phyloP scores from a whole-genome alignment of 2,888 invertebrate genomes.

The Biston stratarius region DNA sequence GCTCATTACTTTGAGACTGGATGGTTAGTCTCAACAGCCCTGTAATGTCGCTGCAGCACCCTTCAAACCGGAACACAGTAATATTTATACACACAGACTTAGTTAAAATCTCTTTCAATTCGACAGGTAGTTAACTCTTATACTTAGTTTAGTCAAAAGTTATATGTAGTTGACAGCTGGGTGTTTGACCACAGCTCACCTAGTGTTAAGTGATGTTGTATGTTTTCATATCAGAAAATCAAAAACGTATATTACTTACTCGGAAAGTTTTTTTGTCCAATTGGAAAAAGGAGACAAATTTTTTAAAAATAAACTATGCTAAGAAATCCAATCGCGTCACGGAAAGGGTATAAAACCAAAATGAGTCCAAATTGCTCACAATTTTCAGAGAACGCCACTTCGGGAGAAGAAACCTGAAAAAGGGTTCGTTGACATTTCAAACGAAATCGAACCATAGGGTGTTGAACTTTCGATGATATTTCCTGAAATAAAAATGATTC shows the following conservation, averaged over 20 bases:
- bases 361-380: slow-evolving; percentile 19
- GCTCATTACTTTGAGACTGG: too few relatives aligned
- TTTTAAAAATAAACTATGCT: too few relatives aligned
- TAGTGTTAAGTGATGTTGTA: too few relatives aligned
- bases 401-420: slow-evolving; percentile 10
- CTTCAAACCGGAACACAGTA: too few relatives aligned
- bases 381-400: slow-evolving; percentile 5
- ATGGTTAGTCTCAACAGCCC: too few relatives aligned
- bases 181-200: too few relatives aligned
- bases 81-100: too few relatives aligned
- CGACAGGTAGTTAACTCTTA: too few relatives aligned
- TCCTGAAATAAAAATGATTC: slow-evolving; percentile 15
- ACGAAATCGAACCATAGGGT: slow-evolving; percentile 12
- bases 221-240: not conserved
- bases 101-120: too few relatives aligned
- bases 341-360: not conserved
- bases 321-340: not conserved
- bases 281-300: not conserved
- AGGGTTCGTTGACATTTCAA: slow-evolving; percentile 23
- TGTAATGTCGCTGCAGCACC: too few relatives aligned
- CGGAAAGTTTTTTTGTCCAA: not conserved
- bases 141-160: too few relatives aligned
- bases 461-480: slow-evolving; percentile 16
- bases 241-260: not conserved
- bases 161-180: too few relatives aligned